A percentile compares a stretch with the other conserved stretches of the same genome.
phyloP scores from a whole-genome alignment of 2,113 vertebrate genomes.

The Oceanodroma tethys region DNA sequence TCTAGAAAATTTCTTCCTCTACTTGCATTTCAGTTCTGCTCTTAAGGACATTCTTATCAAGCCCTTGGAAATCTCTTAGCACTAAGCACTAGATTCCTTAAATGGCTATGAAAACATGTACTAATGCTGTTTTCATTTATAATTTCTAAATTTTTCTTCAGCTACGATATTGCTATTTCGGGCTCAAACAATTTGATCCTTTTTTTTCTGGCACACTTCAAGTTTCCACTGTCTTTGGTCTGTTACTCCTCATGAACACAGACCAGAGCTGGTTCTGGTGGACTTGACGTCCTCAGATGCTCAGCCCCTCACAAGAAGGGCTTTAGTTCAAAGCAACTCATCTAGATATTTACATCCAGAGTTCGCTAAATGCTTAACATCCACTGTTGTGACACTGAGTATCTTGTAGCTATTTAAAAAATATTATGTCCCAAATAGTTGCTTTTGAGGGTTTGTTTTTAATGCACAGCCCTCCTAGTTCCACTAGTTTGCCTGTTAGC shows the following conservation, averaged over 20 bases:
- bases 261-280: not conserved
- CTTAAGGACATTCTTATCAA: not conserved
- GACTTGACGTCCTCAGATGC: not conserved
- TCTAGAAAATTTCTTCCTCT: not conserved
- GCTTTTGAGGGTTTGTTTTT: not conserved
- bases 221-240: not conserved
- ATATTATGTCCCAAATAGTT: not conserved
- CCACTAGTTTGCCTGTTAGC: not conserved
- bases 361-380: not conserved
- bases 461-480: not conserved
- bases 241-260: not conserved
- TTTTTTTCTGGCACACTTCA: not conserved
- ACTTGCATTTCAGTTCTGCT: not conserved
- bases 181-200: not conserved
- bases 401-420: not conserved
- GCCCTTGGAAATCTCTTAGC: not conserved
- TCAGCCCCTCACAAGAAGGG: not conserved
- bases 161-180: not conserved
- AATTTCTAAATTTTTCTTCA: not conserved
- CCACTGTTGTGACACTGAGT: not conserved
- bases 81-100: not conserved
- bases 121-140: not conserved
- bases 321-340: not conserved
- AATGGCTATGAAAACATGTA: not conserved
- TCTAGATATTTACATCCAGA: not conserved